Evolutionary conservation across 2,888 invertebrate genomes (phyloP), one percentile per base, ranked within the genome.

Genomic region (Ceriagrion tenellum): DNA sequence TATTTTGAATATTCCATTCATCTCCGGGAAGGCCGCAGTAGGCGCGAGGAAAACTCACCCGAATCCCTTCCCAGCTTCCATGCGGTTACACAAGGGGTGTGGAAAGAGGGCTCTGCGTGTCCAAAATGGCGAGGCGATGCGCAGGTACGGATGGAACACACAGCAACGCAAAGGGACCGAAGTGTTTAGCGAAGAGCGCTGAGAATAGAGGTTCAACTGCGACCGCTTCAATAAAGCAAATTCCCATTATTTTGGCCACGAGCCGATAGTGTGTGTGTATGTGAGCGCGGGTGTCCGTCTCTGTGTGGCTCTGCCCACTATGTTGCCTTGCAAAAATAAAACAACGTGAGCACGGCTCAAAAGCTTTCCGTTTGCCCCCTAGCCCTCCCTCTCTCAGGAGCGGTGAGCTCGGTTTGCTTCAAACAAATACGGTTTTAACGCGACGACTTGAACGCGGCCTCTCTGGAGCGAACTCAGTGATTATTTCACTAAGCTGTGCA

Each of bases 191-290:
- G 30, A 63, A 81, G 35, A 69, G 69, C 4, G 69, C 16, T 16
- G 88, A 88, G 88, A 59, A 12, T 59, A 12, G 89, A n/a, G 47
- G 23, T 91, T 23, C 63, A 40, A 63, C 35, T 35, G 40, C 23
- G 40, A 63, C 91, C 59, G 59, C 56, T 59, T 69, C 93, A 69
- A 93, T 63, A 40, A 47, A 26, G 69, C 47, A 23, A 93, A 47
- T 74, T 55, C 69, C 26, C 69, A n/a, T 93, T 93, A 93, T 93
- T 93, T 93, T 69, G 69, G 69, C 40, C 55, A n/a, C 89, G 55
- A 89, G 89, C 47, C 55, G 89, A n/a, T 6, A 59, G 59, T 59
- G 59, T 12, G 56, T 56, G 56, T 16, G 12, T 56, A 56, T 56
- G 56, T 59, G 55, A n/a, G n/a, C n/a, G 47, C 47, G 4, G 47